Conservation (phyloP, 2,888 invertebrate species). For the Drosophila engyochracea region DNA sequence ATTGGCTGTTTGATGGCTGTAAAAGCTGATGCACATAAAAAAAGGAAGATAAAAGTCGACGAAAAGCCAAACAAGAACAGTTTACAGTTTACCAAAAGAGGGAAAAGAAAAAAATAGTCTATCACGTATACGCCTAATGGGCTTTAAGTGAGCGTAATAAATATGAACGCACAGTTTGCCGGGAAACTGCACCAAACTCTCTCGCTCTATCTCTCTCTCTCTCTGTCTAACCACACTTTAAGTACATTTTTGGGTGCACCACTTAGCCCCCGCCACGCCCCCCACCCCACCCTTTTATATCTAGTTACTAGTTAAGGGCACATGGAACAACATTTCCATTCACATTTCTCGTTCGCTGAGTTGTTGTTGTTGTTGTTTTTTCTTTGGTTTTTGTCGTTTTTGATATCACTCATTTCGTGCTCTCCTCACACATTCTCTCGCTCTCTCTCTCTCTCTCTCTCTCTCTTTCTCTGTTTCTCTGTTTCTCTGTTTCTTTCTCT, state of each 20-base stretch:
- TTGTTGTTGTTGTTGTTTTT: constrained; percentile 3
- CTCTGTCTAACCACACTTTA: constrained; percentile 11
- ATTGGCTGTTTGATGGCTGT: not conserved
- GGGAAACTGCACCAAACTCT: constrained; percentile 27
- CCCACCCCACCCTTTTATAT: not conserved
- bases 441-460: constrained; percentile 35
- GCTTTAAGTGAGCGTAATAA: constrained; percentile 43
- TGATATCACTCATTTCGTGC: constrained; percentile 70
- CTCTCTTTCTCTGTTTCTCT: constrained; percentile 14
- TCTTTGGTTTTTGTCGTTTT: constrained; percentile 16
- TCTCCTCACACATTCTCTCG: constrained; percentile 65
- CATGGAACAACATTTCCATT: constrained; percentile 63
- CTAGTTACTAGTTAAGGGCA: constrained; percentile 49
- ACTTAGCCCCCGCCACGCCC: not conserved
- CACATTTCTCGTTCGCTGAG: constrained; percentile 63
- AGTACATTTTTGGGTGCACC: constrained; percentile 28
- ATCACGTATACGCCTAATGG: constrained; percentile 78
- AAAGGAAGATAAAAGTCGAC: not conserved
- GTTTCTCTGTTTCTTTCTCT: constrained; percentile 12
- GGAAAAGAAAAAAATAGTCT: constrained; percentile 14
- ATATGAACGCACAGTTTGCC: constrained; percentile 50
- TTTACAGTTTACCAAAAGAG: not conserved
- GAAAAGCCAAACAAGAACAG: not conserved
- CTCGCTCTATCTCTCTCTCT: not conserved
- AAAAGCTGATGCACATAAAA: not conserved